Conservation (phyloP, 2,113 vertebrate species). For the Arizona elegans region DNA sequence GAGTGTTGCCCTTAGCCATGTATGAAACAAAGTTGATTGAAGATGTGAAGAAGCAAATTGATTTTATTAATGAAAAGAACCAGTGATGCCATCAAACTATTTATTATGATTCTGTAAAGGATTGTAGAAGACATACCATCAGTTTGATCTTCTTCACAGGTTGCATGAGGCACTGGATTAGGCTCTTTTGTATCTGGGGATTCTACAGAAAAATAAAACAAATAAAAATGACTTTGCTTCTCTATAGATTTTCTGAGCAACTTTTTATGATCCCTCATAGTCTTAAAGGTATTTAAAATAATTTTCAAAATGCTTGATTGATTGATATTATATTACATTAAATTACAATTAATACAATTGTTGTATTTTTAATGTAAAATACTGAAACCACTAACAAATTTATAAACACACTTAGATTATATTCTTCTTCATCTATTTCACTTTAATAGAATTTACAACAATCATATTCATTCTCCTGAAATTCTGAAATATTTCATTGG, state of each 20-base stretch:
- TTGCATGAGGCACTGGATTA: conserved; percentile 39
- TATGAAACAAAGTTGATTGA: background rate
- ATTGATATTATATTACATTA: background rate
- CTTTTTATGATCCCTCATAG: background rate
- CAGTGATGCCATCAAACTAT: conserved; percentile 19
- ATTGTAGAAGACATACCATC: conserved; percentile 56
- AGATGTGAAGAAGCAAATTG: background rate
- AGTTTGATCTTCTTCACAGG: conserved; percentile 55
- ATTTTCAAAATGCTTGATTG: background rate
- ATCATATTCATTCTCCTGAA: background rate
- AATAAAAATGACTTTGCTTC: conserved; percentile 1
- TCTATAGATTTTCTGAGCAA: conserved; percentile 22
- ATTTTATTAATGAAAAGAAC: conserved; percentile 21
- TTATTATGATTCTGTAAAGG: conserved; percentile 16
- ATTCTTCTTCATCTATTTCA: background rate
- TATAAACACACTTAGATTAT: background rate
- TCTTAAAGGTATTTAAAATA: background rate
- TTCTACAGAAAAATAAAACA: conserved; percentile 58
- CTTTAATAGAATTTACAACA: background rate
- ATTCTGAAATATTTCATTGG: background rate
- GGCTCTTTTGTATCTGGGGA: conserved; percentile 34
- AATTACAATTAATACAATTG: background rate
- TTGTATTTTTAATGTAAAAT: conserved; percentile 13
- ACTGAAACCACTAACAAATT: background rate
- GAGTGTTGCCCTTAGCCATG: conserved; percentile 2